A percentile compares a stretch with the other conserved stretches of the same genome.
Evolutionary conservation across 2,113 vertebrate species (phyloP).

Genomic region (Myotis yumanensis): DNA sequence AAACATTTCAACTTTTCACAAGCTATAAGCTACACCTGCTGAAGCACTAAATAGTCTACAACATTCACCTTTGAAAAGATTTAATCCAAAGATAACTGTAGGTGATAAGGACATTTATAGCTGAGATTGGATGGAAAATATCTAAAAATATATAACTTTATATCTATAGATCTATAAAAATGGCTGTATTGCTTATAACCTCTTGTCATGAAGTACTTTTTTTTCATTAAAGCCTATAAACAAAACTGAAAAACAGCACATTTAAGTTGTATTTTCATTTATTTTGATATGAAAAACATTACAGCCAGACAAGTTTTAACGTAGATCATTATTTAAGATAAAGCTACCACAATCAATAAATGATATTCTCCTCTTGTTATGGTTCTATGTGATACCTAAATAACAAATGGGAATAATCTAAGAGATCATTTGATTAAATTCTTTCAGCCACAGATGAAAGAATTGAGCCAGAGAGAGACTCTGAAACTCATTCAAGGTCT

Average conservation of each 20-base stretch:
- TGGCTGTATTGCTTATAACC: neutral
- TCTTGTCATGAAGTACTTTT: neutral
- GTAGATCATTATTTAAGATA: neutral
- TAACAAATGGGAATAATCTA: neutral
- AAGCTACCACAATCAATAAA: neutral
- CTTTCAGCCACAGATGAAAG: neutral
- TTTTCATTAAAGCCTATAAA: neutral
- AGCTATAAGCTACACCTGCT: neutral
- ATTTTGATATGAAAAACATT: neutral
- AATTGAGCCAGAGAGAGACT: neutral
- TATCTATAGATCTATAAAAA: slow-evolving; percentile 55
- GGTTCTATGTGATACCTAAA: neutral
- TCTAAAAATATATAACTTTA: slow-evolving; percentile 35
- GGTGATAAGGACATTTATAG: slow-evolving; percentile 6
- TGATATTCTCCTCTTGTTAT: neutral
- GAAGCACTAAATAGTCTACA: slow-evolving; percentile 27
- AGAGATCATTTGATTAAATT: neutral
- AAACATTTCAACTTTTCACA: slow-evolving; percentile 24
- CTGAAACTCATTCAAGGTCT: neutral
- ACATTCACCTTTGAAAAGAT: slow-evolving; percentile 9
- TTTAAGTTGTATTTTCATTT: slow-evolving; percentile 28
- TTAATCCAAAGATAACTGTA: slow-evolving; percentile 36
- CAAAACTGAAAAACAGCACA: neutral
- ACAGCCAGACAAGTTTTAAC: neutral
- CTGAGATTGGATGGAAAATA: slow-evolving; percentile 10